Evolutionary conservation across 2,797 vertebrate genomes (phyloP).

Genomic region (Thaleichthys pacificus): DNA sequence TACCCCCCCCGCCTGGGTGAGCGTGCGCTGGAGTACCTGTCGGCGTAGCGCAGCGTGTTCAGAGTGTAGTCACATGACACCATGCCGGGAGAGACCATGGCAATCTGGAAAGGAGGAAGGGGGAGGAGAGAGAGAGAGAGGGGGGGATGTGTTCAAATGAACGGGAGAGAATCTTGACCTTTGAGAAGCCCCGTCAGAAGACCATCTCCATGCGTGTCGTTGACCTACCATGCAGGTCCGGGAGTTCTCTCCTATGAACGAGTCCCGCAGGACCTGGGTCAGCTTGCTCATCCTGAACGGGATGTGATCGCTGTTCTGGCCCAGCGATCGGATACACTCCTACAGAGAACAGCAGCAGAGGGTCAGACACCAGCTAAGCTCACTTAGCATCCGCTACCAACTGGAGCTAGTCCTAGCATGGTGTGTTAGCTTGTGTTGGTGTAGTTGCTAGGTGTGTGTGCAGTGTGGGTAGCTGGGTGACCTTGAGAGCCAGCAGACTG

Average conservation of each 20-base stretch:
- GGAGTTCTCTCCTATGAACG: constrained; percentile 94
- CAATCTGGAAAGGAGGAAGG: constrained; percentile 79
- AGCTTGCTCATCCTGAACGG: constrained; percentile 97
- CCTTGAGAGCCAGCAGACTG: constrained; percentile 95
- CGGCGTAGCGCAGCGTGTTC: constrained; percentile 94
- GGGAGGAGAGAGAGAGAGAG: neutral
- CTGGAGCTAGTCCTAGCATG: neutral
- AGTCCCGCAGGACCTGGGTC: constrained; percentile 95
- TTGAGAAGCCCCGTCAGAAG: neutral
- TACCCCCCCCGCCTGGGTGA: no score
- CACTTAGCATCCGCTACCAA: neutral
- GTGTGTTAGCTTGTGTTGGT: no score
- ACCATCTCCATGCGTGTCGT: no score
- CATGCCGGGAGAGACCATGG: constrained; percentile 97
- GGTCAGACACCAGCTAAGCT: neutral
- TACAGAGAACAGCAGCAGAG: constrained; percentile 45
- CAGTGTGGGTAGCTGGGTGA: constrained; percentile 44
- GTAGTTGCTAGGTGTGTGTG: no score
- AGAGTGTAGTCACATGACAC: constrained; percentile 93
- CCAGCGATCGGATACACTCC: constrained; percentile 96
- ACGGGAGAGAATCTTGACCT: neutral
- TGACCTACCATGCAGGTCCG: constrained; percentile 92
- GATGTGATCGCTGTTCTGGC: constrained; percentile 93
- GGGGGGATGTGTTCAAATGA: neutral
- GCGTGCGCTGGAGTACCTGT: constrained; percentile 51